Evolutionary conservation across 2,113 vertebrate species (phyloP).

Genomic region (Pyxicephalus adspersus): DNA sequence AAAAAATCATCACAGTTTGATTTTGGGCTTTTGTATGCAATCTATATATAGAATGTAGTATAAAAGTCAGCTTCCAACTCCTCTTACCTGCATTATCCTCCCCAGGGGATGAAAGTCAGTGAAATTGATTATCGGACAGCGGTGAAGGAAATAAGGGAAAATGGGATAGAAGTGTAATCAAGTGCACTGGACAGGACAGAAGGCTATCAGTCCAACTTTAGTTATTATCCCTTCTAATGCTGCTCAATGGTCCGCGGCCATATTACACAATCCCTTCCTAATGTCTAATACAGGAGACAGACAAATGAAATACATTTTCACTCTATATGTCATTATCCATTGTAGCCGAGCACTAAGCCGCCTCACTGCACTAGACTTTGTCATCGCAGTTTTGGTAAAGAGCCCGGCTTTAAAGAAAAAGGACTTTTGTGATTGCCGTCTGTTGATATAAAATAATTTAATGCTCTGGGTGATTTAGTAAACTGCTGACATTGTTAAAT

Average conservation of each 20-base stretch:
- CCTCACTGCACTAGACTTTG: constrained; percentile 13
- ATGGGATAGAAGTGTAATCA: constrained; percentile 51
- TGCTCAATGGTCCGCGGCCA: constrained; percentile 50
- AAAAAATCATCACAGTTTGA: too few relatives aligned
- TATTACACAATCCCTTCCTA: constrained; percentile 42
- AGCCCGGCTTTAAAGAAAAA: neutral
- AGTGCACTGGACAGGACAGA: constrained; percentile 41
- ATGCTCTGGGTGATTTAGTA: too few relatives aligned
- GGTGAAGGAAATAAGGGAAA: constrained; percentile 48
- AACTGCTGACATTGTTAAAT: too few relatives aligned
- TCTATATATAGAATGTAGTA: neutral
- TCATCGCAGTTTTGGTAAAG: constrained; percentile 16
- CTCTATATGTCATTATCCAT: constrained; percentile 39
- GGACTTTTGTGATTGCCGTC: constrained; percentile 1
- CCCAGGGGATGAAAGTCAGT: constrained; percentile 23
- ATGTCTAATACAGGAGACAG: constrained; percentile 30
- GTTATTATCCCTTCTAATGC: constrained; percentile 55
- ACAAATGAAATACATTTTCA: constrained; percentile 47
- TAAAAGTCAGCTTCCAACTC: constrained; percentile 13
- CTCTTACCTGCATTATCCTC: constrained; percentile 17
- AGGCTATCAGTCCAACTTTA: constrained; percentile 52
- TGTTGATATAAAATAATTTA: too few relatives aligned
- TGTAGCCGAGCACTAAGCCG: constrained; percentile 36
- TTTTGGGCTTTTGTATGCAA: neutral
- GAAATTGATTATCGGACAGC: constrained; percentile 40